phyloP scores from a whole-genome alignment of 1,140 invertebrate genomes.

The Phthorimaea operculella region DNA sequence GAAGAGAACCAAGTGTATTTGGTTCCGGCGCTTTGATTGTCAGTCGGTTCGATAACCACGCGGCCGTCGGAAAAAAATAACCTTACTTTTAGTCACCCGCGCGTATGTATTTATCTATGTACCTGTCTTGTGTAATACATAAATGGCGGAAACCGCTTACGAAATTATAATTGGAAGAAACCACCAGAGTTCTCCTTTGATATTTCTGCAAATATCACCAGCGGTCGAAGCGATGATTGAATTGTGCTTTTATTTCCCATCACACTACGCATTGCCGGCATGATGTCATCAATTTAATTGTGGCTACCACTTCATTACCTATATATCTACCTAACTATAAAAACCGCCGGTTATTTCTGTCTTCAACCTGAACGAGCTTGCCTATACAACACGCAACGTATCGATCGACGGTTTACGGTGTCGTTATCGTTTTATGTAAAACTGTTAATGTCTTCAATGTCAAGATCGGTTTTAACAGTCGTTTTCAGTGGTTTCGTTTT shows the following conservation, averaged over 20 bases:
- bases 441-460: conserved; percentile 9
- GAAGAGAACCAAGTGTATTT: too few relatives aligned
- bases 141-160: too few relatives aligned
- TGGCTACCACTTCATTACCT: conserved; percentile 44
- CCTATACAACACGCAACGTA: conserved; percentile 16
- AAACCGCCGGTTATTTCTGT: conserved; percentile 29
- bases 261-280: conserved; percentile 33
- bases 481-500: background rate
- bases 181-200: background rate
- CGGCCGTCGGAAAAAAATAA: too few relatives aligned
- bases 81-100: too few relatives aligned
- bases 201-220: background rate
- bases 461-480: background rate
- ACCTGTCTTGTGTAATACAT: too few relatives aligned
- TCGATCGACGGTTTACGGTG: conserved; percentile 32
- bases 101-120: too few relatives aligned
- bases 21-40: too few relatives aligned
- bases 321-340: conserved; percentile 26
- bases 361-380: conserved; percentile 20
- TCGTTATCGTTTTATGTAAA: conserved; percentile 30
- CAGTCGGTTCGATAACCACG: too few relatives aligned
- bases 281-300: conserved; percentile 63
- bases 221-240: conserved; percentile 36
- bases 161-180: too few relatives aligned
- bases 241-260: conserved; percentile 55